Evolutionary conservation across 2,888 invertebrate genomes (phyloP), one percentile per base, ranked within the genome.

Genomic region (Hemaris fuciformis): DNA sequence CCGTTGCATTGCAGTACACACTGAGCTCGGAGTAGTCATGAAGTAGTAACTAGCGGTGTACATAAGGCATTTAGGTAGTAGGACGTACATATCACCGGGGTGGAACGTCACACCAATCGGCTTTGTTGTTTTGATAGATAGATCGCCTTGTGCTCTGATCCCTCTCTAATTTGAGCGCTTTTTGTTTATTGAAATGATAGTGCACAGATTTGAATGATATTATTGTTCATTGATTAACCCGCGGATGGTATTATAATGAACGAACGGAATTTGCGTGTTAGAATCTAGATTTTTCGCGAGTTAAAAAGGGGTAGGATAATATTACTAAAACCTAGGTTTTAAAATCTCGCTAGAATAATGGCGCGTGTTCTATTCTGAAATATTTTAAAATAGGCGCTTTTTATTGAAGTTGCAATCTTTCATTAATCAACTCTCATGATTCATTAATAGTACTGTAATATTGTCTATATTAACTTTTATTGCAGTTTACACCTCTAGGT

Each of bases 61-160:
- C 92, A 92, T 92, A 91, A 92, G 92, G 92, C 92, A 91, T 92
- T 92, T 92, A 92, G 92, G 91, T 92, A 91, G 89, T 91, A 91
- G 89, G 90, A 87, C 90, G 89, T 91, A 90, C 88, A 91, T 91
- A 92, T 91, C 90, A 89, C 89, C 91, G 91, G 91, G 91, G 91
- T 90, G 88, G 88, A 89, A 90, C 91, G 92, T 91, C 91, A 91
- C 91, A 88, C 91, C 92, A 91, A 92, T 91, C 91, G 88, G 88
- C 91, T 92, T 91, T 91, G 90, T 92, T 91, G 89, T 91, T 91
- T 91, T 85, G 85, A 89, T 91, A 91, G 88, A 89, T 88, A 91
- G 89, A 90, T 87, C 88, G 89, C 86, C 89, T 90, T 87, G 89
- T 89, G 89, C 83, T 87, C 76, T 81, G 79, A 85, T 89, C 87